These are phyloP conservation scores for Pachyramphus minor DNA, from an alignment of 2,113 vertebrate genomes.

Conservation along the genomic window DNA sequence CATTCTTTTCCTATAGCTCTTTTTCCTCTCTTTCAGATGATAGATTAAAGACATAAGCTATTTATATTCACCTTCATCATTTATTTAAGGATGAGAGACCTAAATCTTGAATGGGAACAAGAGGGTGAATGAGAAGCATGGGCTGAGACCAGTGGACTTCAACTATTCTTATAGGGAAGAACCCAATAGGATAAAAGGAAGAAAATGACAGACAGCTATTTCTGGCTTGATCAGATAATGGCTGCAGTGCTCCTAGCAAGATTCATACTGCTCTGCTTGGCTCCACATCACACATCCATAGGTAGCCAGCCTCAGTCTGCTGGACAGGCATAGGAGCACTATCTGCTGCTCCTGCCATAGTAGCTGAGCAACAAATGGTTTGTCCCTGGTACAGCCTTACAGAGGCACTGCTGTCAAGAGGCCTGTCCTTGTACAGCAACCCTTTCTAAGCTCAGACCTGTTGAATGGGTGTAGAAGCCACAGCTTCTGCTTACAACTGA, in stretches of 20 bases:
- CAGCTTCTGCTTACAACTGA: neutral
- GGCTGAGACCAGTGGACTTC: neutral
- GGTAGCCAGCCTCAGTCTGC: neutral
- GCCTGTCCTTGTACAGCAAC: neutral
- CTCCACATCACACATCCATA: neutral
- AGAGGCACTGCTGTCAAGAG: neutral
- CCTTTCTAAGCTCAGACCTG: neutral
- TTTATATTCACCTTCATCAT: neutral
- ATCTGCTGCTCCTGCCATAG: neutral
- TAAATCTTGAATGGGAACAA: neutral
- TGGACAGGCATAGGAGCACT: neutral
- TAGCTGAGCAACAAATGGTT: fast-evolving
- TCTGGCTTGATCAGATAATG: neutral
- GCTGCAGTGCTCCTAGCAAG: neutral
- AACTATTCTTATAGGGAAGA: neutral
- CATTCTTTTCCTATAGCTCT: neutral
- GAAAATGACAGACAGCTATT: neutral
- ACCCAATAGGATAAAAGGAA: neutral
- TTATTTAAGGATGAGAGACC: neutral
- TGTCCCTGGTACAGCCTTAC: neutral
- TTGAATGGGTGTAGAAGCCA: neutral
- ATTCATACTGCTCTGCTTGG: neutral
- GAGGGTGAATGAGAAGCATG: neutral
- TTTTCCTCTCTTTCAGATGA: neutral
- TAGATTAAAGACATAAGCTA: neutral